These are phyloP conservation scores for Strigamia maritima DNA, from an alignment of 2,888 invertebrate species.

Conservation along the genomic window DNA sequence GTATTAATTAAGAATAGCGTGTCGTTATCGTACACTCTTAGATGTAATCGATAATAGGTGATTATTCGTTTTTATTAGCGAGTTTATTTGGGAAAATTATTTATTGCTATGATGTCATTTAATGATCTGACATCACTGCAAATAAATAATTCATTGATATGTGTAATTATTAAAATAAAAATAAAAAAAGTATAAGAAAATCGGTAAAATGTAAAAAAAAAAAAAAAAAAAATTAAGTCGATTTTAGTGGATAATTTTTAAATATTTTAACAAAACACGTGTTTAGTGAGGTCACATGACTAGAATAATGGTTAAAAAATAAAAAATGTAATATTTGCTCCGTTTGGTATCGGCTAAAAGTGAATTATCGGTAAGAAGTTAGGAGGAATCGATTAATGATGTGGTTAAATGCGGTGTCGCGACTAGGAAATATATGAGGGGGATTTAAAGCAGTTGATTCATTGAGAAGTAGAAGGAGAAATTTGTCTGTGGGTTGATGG, in stretches of 20 bases:
- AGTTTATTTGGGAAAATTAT: background rate
- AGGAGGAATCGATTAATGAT: slow-evolving; percentile 1
- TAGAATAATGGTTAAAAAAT: no score
- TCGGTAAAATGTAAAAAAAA: no score
- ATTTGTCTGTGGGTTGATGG: slow-evolving; percentile 30
- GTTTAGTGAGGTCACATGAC: no score
- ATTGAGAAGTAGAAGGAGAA: background rate
- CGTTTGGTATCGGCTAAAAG: background rate
- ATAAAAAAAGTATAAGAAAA: no score
- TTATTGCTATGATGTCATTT: background rate
- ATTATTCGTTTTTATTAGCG: background rate
- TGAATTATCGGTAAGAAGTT: background rate
- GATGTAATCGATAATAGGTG: background rate
- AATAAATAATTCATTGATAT: no score
- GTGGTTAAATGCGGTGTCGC: slow-evolving; percentile 10
- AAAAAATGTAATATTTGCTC: background rate
- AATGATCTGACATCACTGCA: no score
- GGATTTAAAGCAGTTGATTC: slow-evolving; percentile 17
- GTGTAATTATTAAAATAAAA: no score
- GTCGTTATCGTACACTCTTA: no score
- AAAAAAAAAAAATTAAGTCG: background rate
- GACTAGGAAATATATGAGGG: background rate
- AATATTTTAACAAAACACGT: no score
- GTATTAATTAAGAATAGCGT: slow-evolving; percentile 1
- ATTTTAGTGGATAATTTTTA: background rate